Evolutionary conservation across 2,888 invertebrate species (phyloP).

Genomic region (Hoplodrina blanda): DNA sequence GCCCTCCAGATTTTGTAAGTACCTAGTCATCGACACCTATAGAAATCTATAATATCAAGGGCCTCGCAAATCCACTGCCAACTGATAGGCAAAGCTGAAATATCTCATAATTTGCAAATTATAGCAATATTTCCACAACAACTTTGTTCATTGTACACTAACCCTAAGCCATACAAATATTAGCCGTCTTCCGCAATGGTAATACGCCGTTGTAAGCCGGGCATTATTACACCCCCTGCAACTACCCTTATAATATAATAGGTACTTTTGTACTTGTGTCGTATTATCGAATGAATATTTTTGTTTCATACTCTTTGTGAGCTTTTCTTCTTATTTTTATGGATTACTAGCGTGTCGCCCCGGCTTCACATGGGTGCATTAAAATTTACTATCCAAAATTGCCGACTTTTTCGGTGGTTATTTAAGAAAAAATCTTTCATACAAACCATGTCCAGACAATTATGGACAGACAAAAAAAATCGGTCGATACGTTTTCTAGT

Average conservation of each 20-base stretch:
- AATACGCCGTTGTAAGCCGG: constrained; percentile 69
- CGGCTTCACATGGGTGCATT: no score
- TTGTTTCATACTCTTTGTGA: constrained; percentile 7
- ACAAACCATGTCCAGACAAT: no score
- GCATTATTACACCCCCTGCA: constrained; percentile 67
- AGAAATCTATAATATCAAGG: no score
- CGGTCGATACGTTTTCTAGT: no score
- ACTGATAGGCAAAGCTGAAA: no score
- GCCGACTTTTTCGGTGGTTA: no score
- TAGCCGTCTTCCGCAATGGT: constrained; percentile 51
- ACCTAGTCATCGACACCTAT: no score
- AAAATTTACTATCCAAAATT: no score
- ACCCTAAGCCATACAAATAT: constrained; percentile 57
- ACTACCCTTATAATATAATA: constrained; percentile 33
- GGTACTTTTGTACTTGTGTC: constrained; percentile 26
- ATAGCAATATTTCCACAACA: not conserved
- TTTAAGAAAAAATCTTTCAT: no score
- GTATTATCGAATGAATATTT: constrained; percentile 42
- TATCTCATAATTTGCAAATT: not conserved
- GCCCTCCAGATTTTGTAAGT: no score
- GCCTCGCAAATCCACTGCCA: no score
- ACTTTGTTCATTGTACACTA: constrained; percentile 31
- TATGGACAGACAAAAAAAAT: no score
- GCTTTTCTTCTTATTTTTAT: not conserved
- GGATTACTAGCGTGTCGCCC: not conserved